A percentile compares a stretch with the other conserved stretches of the same genome.
These are phyloP conservation scores for Champsocephalus esox DNA, from an alignment of 2,797 vertebrate genomes.

Conservation along the genomic window DNA sequence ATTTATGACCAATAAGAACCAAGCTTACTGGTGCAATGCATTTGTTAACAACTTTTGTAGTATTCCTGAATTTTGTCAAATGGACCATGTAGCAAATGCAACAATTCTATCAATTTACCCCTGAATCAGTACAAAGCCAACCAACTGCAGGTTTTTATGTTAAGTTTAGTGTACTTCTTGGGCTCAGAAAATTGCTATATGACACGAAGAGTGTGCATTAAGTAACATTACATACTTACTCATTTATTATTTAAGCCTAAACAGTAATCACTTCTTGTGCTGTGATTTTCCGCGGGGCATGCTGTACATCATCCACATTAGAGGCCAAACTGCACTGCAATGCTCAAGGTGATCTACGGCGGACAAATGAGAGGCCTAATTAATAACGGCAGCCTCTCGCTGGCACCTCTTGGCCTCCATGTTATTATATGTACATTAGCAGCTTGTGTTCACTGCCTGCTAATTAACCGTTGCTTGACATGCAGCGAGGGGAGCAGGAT, in stretches of 20 bases:
- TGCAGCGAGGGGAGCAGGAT: background rate
- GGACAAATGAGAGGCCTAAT: constrained; percentile 72
- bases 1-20: too few relatives aligned
- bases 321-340: constrained; percentile 44
- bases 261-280: constrained; percentile 46
- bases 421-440: constrained; percentile 78
- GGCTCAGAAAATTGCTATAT: background rate
- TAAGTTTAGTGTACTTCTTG: background rate
- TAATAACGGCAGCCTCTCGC: constrained; percentile 65
- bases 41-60: too few relatives aligned
- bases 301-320: constrained; percentile 49
- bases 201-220: background rate
- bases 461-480: constrained; percentile 72
- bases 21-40: too few relatives aligned
- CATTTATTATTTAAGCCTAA: constrained; percentile 57
- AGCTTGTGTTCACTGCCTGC: constrained; percentile 70
- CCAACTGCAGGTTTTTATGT: background rate
- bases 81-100: too few relatives aligned
- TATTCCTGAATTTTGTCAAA: too few relatives aligned
- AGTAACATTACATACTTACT: constrained; percentile 27
- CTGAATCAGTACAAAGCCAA: too few relatives aligned
- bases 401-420: constrained; percentile 64
- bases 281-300: constrained; percentile 44
- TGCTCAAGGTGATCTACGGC: constrained; percentile 76
- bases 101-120: too few relatives aligned